Conservation (phyloP, 2,113 vertebrate species). For the Redunca redunca region DNA sequence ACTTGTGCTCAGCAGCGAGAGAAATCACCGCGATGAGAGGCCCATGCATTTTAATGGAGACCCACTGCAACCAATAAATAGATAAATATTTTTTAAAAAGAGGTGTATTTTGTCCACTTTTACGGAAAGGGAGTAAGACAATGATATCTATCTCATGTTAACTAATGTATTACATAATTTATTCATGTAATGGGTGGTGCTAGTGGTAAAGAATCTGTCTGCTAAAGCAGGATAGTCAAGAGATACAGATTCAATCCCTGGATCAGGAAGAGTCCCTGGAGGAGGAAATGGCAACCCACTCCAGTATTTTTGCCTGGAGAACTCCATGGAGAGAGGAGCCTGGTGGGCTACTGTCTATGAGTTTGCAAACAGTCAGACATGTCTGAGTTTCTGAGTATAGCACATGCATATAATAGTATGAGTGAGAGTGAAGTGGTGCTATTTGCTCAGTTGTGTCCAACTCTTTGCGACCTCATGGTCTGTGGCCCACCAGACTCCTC, state of each 20-base stretch:
- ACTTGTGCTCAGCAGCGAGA: not conserved
- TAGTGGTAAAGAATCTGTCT: not conserved
- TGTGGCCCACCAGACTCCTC: not conserved
- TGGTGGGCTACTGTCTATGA: not conserved
- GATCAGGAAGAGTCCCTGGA: not conserved
- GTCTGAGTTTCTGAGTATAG: not conserved
- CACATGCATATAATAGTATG: not conserved
- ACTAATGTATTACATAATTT: not conserved
- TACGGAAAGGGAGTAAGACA: not conserved
- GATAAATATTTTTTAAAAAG: not conserved
- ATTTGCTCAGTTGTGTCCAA: not conserved
- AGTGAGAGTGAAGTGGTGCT: not conserved
- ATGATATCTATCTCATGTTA: not conserved
- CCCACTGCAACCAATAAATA: not conserved
- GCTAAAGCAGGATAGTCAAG: not conserved
- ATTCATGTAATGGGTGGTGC: not conserved
- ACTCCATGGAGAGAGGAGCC: not conserved
- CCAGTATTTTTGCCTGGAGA: not conserved
- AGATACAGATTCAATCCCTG: not conserved
- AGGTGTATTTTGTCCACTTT: not conserved
- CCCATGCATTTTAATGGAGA: not conserved
- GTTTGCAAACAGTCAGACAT: not conserved
- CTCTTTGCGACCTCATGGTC: not conserved
- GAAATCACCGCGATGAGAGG: accelerated
- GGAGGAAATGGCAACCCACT: not conserved